These are phyloP conservation scores for Drosophila rubida DNA, from an alignment of 2,888 invertebrate genomes.

Conservation along the genomic window DNA sequence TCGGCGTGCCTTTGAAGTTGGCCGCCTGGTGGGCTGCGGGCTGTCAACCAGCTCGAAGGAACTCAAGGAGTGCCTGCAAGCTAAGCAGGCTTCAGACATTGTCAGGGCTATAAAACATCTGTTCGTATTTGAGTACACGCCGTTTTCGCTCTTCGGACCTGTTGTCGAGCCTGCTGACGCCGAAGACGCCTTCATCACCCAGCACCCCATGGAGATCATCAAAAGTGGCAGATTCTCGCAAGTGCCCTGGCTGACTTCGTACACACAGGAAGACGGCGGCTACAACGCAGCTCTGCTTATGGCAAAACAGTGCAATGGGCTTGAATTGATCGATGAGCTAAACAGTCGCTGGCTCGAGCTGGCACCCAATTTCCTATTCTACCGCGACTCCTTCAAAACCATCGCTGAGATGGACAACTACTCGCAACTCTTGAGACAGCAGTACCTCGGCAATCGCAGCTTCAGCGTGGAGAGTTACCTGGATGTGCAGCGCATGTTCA, in stretches of 20 bases:
- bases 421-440: conserved; percentile 22
- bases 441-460: conserved; percentile 25
- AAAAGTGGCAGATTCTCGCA: conserved; percentile 87
- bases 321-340: conserved; percentile 31
- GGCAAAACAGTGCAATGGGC: conserved; percentile 15
- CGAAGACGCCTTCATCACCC: conserved; percentile 87
- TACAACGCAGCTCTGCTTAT: conserved; percentile 31
- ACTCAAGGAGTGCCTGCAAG: conserved; percentile 84
- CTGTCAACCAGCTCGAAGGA: conserved; percentile 84
- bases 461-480: conserved; percentile 85
- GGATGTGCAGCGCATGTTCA: conserved; percentile 86
- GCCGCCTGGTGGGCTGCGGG: conserved; percentile 88
- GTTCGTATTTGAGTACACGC: conserved; percentile 87
- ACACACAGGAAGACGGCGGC: conserved; percentile 68
- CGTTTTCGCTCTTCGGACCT: conserved; percentile 90
- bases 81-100: conserved; percentile 20
- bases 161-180: conserved; percentile 87
- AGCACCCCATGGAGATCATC: conserved; percentile 88
- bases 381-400: conserved; percentile 18
- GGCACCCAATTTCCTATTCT: conserved; percentile 36
- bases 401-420: conserved; percentile 23
- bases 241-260: conserved; percentile 89
- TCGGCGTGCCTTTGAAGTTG: conserved; percentile 88
- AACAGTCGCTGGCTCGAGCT: conserved; percentile 34
- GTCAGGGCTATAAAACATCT: conserved; percentile 49